A percentile compares a stretch with the other conserved stretches of the same genome.
phyloP scores from a whole-genome alignment of 2,797 vertebrate species.

The Myotis daubentonii region DNA sequence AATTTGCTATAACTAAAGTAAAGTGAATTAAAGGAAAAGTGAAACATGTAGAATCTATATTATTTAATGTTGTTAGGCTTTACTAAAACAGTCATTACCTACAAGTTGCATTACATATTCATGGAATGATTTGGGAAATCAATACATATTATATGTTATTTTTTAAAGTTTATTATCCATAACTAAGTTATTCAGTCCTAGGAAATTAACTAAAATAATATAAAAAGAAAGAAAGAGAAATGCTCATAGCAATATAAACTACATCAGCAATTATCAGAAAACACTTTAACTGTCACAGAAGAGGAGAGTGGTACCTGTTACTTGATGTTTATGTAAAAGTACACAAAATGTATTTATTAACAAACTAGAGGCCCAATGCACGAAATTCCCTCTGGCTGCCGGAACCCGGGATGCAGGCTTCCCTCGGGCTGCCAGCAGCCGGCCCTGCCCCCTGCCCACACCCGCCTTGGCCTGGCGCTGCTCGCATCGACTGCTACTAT shows the following conservation, averaged over 20 bases:
- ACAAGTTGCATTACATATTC: not conserved
- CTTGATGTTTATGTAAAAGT: not conserved
- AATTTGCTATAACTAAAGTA: not conserved
- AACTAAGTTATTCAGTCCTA: not conserved
- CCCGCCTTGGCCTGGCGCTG: too few relatives aligned
- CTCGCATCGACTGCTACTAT: too few relatives aligned
- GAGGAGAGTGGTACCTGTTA: not conserved
- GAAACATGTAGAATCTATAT: not conserved
- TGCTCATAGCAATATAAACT: not conserved
- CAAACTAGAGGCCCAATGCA: not conserved
- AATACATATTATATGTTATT: not conserved
- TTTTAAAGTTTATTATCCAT: not conserved
- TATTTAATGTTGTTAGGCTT: not conserved
- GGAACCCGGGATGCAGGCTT: too few relatives aligned
- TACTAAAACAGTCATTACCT: not conserved
- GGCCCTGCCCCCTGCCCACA: too few relatives aligned
- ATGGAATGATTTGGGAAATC: not conserved
- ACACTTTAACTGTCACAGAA: not conserved
- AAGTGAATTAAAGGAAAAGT: conserved; percentile 14
- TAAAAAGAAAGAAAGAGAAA: not conserved
- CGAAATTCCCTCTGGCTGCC: too few relatives aligned
- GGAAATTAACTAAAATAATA: not conserved
- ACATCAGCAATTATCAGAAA: not conserved
- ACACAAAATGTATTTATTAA: not conserved
- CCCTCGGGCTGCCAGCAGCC: too few relatives aligned